phyloP scores from a whole-genome alignment of 1,140 invertebrate species.

The Sminthurinus signatus region DNA sequence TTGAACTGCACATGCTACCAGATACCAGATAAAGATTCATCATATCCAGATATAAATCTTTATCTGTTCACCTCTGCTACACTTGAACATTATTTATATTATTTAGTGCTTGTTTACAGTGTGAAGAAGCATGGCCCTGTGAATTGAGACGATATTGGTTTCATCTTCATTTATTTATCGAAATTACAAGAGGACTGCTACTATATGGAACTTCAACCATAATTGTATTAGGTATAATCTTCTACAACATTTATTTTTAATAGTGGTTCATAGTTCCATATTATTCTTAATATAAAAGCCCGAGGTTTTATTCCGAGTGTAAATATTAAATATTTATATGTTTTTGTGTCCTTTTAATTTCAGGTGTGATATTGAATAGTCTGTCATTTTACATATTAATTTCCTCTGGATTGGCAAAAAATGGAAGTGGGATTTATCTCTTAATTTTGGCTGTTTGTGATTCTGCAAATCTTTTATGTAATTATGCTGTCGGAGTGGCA shows the following conservation, averaged over 20 bases:
- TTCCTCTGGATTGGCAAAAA: constrained; percentile 30
- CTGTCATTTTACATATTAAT: constrained; percentile 35
- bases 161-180: constrained; percentile 43
- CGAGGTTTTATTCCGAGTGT: not conserved
- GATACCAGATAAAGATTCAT: too few species aligned
- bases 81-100: too few species aligned
- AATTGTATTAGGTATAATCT: constrained; percentile 44
- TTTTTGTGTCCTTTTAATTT: not conserved
- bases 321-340: not conserved
- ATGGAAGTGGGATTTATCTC: constrained; percentile 43
- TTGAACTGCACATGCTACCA: too few species aligned
- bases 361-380: constrained; percentile 30
- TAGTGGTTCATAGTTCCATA: not conserved
- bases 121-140: constrained; percentile 45
- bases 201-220: constrained; percentile 44
- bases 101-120: too few species aligned
- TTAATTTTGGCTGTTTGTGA: constrained; percentile 46
- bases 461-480: constrained; percentile 45
- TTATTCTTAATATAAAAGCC: not conserved
- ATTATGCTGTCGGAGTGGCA: constrained; percentile 45
- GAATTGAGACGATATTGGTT: constrained; percentile 44
- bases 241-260: constrained; percentile 18
- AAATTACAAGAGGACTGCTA: constrained; percentile 42
- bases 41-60: too few species aligned
- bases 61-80: too few species aligned